Conservation (phyloP, 2,888 invertebrate species). For the Hipparchia semele region DNA sequence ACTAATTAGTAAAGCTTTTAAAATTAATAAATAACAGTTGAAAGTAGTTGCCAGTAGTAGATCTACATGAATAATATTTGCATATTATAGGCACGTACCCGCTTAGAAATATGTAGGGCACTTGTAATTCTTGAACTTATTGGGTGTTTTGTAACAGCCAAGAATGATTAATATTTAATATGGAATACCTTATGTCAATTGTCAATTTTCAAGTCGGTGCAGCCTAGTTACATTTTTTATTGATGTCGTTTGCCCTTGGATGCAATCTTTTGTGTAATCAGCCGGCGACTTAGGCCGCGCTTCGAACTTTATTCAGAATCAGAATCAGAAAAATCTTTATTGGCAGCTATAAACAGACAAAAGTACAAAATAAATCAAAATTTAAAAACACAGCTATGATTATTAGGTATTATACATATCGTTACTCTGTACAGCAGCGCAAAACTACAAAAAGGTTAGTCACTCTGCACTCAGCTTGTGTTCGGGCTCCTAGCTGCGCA, state of each 20-base stretch:
- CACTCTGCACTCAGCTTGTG: no score
- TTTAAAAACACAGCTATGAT: no score
- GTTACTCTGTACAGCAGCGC: no score
- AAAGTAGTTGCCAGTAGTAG: slow-evolving; percentile 21
- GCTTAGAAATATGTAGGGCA: slow-evolving; percentile 35
- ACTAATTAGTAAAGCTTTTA: neutral
- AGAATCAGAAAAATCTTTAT: no score
- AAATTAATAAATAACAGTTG: slow-evolving; percentile 10
- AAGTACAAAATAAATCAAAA: no score
- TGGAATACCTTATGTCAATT: slow-evolving; percentile 11
- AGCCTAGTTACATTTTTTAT: neutral
- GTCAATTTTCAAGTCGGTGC: neutral
- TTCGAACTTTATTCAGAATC: no score
- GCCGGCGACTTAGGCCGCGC: no score
- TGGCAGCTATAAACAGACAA: no score
- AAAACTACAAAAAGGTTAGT: no score
- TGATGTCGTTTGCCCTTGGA: neutral
- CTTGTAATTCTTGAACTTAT: slow-evolving; percentile 35
- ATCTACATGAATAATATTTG: slow-evolving; percentile 25
- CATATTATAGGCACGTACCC: slow-evolving; percentile 26
- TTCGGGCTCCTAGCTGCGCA: no score
- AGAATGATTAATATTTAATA: neutral
- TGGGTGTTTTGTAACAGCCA: slow-evolving; percentile 28
- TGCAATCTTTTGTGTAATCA: neutral
- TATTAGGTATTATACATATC: no score